Base-by-base conservation (phyloP, 2,113 vertebrate species). In the Collichthys lucidus region DNA sequence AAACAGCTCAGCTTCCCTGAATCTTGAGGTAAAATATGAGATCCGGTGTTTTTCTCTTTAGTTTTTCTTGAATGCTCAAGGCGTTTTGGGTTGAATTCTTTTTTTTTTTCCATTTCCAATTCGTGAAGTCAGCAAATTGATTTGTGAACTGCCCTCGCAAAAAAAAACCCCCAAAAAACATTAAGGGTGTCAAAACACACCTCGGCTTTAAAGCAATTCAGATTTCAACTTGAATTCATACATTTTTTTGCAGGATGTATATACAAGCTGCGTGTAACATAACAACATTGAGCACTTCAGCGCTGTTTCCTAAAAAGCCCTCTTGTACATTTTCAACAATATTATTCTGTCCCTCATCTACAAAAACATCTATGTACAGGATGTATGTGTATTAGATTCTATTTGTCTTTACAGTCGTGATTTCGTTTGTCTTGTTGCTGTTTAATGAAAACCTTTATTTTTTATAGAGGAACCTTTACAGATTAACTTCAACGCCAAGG, bases 81-180 rank as follows among this genome's bases (percentile, higher is more conserved):
- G 24, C 47, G 40, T 24, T 40, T 47, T 19, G 49, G 9, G 16
- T 26, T 31, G 55, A 56, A n/a, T n/a, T n/a, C n/a, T n/a, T n/a
- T 60, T 35, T 35, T 35, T 35, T 72, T n/a, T n/a, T n/a, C n/a
- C n/a, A n/a, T n/a, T n/a, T n/a, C n/a, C n/a, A n/a, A n/a, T n/a
- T n/a, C 89, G 80, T 88, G 64, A 86, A 86, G 82, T 75, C 61
- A 62, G 76, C 3, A 74, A 83, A 87, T 66, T 74, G 82, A 85
- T 89, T 89, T 46, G 73, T 64, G 47, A 63, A 22, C 53, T 44
- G 50, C 12, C 9, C 8, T 20, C 0, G 4, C 11, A 46, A 46
- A 46, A 46, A n/a, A n/a, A n/a, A n/a, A n/a, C n/a, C n/a, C n/a
- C n/a, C n/a, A n/a, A n/a, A n/a, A 12, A 69, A 75, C 57, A 75